These are phyloP conservation scores for Caenorhabditis virilis DNA, from an alignment of 2,888 invertebrate genomes.

Conservation along the genomic window DNA sequence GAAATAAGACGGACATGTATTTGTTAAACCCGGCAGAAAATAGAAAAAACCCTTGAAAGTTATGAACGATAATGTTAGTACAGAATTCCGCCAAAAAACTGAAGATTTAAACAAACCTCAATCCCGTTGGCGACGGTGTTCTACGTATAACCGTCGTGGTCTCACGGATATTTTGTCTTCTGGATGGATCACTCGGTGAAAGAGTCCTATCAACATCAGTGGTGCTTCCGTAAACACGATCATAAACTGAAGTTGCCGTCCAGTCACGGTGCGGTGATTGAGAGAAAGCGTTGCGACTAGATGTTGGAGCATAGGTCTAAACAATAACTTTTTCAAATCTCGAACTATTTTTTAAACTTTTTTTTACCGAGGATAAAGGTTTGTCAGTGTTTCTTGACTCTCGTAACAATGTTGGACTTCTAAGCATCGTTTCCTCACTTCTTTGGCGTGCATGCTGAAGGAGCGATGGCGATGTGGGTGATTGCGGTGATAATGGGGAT, in stretches of 20 bases:
- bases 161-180: constrained; percentile 42
- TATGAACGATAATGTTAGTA: not conserved
- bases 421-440: constrained; percentile 39
- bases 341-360: not conserved
- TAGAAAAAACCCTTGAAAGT: not conserved
- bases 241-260: constrained; percentile 42
- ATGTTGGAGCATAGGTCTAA: constrained; percentile 41
- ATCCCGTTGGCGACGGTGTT: constrained; percentile 45
- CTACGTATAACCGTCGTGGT: constrained; percentile 36
- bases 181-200: constrained; percentile 35
- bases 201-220: constrained; percentile 38
- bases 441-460: constrained; percentile 47
- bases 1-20: constrained; percentile 3
- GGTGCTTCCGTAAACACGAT: constrained; percentile 38
- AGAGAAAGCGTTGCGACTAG: constrained; percentile 39
- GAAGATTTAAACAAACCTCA: constrained; percentile 28
- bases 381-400: constrained; percentile 44
- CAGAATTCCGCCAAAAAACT: not conserved
- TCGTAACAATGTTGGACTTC: constrained; percentile 41
- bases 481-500: constrained; percentile 43
- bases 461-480: constrained; percentile 50
- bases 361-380: constrained; percentile 46
- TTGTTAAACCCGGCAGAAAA: too few relatives aligned
- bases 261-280: constrained; percentile 46
- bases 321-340: constrained; percentile 6